These are phyloP conservation scores for Rhinogobius similis DNA, from an alignment of 2,113 vertebrate genomes.

Conservation along the genomic window DNA sequence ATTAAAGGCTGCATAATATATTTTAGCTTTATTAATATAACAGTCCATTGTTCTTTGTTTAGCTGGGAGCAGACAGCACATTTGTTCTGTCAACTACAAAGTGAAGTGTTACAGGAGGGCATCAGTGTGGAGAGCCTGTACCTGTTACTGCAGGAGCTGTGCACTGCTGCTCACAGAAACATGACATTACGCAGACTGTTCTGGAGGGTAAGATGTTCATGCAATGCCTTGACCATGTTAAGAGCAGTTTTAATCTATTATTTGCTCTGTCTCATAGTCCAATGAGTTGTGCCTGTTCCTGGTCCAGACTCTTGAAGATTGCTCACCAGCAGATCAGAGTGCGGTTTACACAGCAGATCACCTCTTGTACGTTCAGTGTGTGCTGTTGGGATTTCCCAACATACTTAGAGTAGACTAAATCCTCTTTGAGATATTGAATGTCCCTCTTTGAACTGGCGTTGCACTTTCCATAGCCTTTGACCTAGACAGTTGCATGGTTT, in stretches of 20 bases:
- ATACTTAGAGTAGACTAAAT: constrained; percentile 7
- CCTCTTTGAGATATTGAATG: background rate
- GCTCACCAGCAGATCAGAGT: constrained; percentile 38
- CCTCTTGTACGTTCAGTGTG: constrained; percentile 67
- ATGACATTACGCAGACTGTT: constrained; percentile 69
- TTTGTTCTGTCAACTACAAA: constrained; percentile 72
- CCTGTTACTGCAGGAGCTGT: constrained; percentile 75
- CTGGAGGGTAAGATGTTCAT: constrained; percentile 72
- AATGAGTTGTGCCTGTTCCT: constrained; percentile 72
- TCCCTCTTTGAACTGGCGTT: background rate
- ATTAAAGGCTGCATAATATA: background rate
- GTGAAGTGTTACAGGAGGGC: constrained; percentile 69
- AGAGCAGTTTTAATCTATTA: background rate
- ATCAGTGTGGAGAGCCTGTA: constrained; percentile 63
- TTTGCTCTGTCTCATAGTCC: constrained; percentile 61
- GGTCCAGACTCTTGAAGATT: constrained; percentile 72
- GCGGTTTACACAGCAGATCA: constrained; percentile 55
- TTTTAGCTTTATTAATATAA: background rate
- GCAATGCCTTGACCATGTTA: background rate
- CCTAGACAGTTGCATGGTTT: background rate
- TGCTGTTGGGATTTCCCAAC: constrained; percentile 16
- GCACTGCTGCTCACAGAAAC: constrained; percentile 53
- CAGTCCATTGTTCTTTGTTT: background rate
- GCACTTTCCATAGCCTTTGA: background rate
- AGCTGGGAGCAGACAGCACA: constrained; percentile 72